Percentiles rank a stretch among this genome's conserved stretches.
Conservation (phyloP, 2,113 vertebrate species). For the Carassius carassius region DNA sequence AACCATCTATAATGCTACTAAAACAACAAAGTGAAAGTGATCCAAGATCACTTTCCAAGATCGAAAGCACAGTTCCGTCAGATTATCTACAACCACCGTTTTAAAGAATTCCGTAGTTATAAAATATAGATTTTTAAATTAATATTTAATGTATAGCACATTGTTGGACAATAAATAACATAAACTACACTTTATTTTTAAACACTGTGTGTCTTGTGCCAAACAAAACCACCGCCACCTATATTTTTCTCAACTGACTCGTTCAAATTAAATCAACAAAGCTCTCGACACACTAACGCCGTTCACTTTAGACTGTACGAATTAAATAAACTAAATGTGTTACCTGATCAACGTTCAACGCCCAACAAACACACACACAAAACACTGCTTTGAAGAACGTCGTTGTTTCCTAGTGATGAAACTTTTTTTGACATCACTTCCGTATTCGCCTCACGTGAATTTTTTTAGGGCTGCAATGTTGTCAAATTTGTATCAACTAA, state of each 20-base stretch:
- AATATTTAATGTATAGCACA: not conserved
- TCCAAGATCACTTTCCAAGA: no score
- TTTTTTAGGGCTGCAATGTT: not conserved
- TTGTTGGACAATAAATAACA: not conserved
- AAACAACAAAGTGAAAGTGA: constrained; percentile 34
- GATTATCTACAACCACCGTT: not conserved
- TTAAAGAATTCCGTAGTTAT: not conserved
- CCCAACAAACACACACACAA: not conserved
- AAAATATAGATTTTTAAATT: not conserved
- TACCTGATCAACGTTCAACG: not conserved
- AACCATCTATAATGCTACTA: not conserved
- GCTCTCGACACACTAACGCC: not conserved
- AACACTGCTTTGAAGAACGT: not conserved
- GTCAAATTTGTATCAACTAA: not conserved
- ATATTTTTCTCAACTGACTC: not conserved
- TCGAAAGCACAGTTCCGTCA: not conserved
- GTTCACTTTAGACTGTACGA: not conserved
- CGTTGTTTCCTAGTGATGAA: not conserved
- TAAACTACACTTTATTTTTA: not conserved
- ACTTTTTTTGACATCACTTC: constrained; percentile 35
- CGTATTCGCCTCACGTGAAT: constrained; percentile 9
- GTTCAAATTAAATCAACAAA: not conserved
- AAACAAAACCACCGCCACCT: not conserved
- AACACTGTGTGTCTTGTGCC: not conserved
- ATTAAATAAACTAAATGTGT: not conserved